Evolutionary conservation across 2,888 invertebrate genomes (phyloP), one percentile per base, ranked within the genome.

Genomic region (Drosophila demipolita): DNA sequence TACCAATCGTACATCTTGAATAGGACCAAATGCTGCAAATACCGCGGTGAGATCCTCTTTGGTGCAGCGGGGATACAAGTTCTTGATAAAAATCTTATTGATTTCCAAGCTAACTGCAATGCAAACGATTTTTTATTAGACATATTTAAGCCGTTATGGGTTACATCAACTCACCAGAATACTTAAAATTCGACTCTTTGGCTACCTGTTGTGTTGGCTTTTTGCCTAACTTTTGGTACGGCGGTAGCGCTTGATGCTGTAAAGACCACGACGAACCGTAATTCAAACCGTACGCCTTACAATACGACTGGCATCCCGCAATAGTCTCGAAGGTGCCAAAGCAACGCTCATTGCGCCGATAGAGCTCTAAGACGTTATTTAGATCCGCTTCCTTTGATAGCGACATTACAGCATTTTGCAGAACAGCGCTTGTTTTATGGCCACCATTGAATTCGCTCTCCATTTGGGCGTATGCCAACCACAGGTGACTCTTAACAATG

Each of bases 41-140:
- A 98, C 93, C 42, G 95, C 94, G 20, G 95, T 94, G 0, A 99
- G 92, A 35, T 96, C 95, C 35, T 97, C 96, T 91, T 96, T 95
- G 0, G 95, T 96, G 26, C 90, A 83, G 8, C 95, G 94, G 72
- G 95, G 94, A 0, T 98, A 96, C 29, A 99, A 92, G 91, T 97
- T 97, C 93, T 95, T 96, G 0, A 99, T 95, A 91, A 99, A 99
- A 45, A 99, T 93, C 91, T 99, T 99, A 88, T 97, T 97, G 82
- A 96, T 96, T 93, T 99, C 99, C 17, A 96, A 90, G 1, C 94
- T 94, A 6, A 95, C 95, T 91, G 70, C 4, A 66, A 64, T 29
- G 38, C 9, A 42, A 50, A 32, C 0, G 15, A 8, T 40, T 11
- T 5, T 9, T 36, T 15, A 12, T 20, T 15, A 33, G 15, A 45